Percentiles rank a stretch among this genome's conserved stretches.
Evolutionary conservation across 2,888 invertebrate species (phyloP).

Genomic region (Tribolium freemani): DNA sequence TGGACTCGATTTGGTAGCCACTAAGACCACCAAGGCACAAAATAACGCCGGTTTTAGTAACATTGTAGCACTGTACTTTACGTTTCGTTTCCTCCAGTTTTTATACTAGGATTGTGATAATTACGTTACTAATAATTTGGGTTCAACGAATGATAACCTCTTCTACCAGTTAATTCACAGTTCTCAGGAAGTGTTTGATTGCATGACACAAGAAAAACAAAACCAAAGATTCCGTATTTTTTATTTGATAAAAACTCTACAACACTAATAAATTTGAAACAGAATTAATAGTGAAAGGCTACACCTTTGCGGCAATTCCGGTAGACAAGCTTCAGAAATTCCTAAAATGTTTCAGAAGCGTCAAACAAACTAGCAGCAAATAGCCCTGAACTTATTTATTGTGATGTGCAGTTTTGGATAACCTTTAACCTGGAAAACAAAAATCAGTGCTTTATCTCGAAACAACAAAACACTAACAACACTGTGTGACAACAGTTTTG

Average conservation of each 20-base stretch:
- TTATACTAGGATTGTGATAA: background rate
- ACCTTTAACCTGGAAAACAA: background rate
- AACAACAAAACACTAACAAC: too few species aligned
- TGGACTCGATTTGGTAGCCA: background rate
- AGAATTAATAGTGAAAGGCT: background rate
- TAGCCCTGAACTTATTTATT: too few species aligned
- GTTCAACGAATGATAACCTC: background rate
- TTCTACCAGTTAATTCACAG: too few species aligned
- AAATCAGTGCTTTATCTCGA: background rate
- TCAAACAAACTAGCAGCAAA: too few species aligned
- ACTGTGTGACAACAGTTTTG: background rate
- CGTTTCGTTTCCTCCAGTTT: background rate
- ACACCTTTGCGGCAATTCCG: background rate
- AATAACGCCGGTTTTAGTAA: background rate
- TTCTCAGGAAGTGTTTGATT: too few species aligned
- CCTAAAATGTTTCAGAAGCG: background rate
- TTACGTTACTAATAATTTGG: background rate
- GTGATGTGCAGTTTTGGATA: too few species aligned
- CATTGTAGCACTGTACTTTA: background rate
- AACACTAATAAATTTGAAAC: background rate
- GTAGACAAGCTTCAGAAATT: background rate
- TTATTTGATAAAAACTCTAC: background rate
- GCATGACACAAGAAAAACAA: too few species aligned
- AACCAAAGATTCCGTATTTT: too few species aligned
- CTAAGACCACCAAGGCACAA: background rate